These are phyloP conservation scores for Tinamus major DNA, from an alignment of 2,797 vertebrate genomes.

Conservation along the genomic window DNA sequence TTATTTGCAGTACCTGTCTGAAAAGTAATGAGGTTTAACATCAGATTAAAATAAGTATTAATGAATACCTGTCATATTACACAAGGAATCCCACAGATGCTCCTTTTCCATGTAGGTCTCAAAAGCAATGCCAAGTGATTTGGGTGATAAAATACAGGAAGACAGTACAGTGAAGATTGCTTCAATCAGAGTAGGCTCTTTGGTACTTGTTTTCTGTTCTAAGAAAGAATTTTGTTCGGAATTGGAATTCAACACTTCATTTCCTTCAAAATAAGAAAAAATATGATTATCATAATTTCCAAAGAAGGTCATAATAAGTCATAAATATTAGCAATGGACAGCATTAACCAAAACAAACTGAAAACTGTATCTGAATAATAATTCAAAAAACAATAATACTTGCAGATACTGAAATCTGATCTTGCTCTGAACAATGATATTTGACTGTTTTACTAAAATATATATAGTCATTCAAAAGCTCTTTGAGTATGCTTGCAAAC, in stretches of 20 bases:
- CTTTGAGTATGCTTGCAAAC: neutral
- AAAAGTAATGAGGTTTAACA: neutral
- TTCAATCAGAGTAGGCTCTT: conserved; percentile 70
- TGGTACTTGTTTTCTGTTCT: conserved; percentile 26
- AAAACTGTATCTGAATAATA: neutral
- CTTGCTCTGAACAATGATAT: neutral
- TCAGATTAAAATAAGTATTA: neutral
- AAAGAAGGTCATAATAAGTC: neutral
- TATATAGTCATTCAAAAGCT: neutral
- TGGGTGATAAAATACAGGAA: conserved; percentile 84
- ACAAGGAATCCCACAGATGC: conserved; percentile 88
- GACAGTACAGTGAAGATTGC: conserved; percentile 86
- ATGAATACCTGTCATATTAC: conserved; percentile 87
- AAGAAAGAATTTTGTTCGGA: conserved; percentile 19
- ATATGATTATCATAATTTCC: neutral
- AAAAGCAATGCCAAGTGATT: conserved; percentile 86
- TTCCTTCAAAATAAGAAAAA: conserved; percentile 70
- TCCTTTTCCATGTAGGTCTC: conserved; percentile 88
- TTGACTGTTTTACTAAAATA: neutral
- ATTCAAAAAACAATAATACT: conserved; percentile 6
- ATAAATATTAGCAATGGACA: neutral
- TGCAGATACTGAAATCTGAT: neutral
- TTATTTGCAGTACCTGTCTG: neutral
- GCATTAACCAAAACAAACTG: neutral
- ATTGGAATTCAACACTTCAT: conserved; percentile 12